Evolutionary conservation across 2,113 vertebrate genomes (phyloP).

Genomic region (Prunella himalayana): DNA sequence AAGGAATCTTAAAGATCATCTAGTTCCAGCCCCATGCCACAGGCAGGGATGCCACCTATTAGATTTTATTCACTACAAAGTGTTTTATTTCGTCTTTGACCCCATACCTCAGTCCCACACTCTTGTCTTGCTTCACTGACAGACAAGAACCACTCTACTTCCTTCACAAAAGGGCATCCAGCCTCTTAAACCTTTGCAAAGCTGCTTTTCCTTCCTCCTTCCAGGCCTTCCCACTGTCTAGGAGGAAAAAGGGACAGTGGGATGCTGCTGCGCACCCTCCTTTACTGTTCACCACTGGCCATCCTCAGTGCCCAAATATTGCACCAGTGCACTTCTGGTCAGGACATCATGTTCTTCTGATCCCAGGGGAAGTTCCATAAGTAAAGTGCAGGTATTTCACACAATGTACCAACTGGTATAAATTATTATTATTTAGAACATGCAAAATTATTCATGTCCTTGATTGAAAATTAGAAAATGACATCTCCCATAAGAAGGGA

Average conservation of each 20-base stretch:
- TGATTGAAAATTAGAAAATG: not conserved
- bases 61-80: not conserved
- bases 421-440: not conserved
- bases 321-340: not conserved
- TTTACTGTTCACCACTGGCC: not conserved
- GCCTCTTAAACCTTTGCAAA: not conserved
- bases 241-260: not conserved
- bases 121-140: not conserved
- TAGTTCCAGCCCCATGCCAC: not conserved
- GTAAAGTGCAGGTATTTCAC: not conserved
- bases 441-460: not conserved
- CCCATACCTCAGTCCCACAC: not conserved
- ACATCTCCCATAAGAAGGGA: not conserved
- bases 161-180: not conserved
- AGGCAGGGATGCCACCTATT: not conserved
- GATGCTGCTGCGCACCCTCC: not conserved
- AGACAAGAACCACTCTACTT: not conserved
- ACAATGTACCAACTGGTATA: not conserved
- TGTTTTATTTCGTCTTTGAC: not conserved
- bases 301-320: not conserved
- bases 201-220: not conserved
- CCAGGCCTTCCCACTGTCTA: not conserved
- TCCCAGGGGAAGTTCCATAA: not conserved
- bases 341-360: not conserved
- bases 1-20: not conserved